Conservation (phyloP, 2,888 invertebrate species). For the Drosophila maculinotata region DNA sequence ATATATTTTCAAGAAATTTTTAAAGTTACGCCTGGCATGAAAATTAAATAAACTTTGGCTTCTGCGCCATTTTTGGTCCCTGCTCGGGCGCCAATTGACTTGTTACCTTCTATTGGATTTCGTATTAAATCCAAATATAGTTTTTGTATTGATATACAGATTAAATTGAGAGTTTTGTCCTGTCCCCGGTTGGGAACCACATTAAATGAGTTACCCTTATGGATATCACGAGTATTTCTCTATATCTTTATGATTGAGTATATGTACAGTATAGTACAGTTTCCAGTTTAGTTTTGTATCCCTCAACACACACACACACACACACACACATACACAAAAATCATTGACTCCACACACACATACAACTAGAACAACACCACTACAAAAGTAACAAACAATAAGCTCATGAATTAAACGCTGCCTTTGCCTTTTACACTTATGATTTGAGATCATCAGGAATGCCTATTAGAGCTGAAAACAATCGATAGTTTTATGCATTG, state of each 20-base stretch:
- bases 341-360: slow-evolving; percentile 2
- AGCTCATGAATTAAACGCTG: slow-evolving; percentile 55
- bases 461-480: slow-evolving; percentile 20
- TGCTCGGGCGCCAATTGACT: background rate
- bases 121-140: no score
- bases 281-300: slow-evolving; percentile 1
- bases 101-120: no score
- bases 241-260: no score
- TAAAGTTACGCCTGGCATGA: no score
- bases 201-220: no score
- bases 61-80: background rate
- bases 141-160: no score
- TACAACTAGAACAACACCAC: slow-evolving; percentile 12
- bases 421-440: slow-evolving; percentile 70
- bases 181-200: no score
- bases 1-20: no score
- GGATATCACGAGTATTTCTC: no score
- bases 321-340: slow-evolving; percentile 1
- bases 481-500: slow-evolving; percentile 1
- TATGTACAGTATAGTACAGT: no score
- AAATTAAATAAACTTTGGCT: no score
- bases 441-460: slow-evolving; percentile 15
- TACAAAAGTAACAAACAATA: slow-evolving; percentile 4
- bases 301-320: slow-evolving; percentile 1
- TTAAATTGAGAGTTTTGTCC: no score